Evolutionary conservation across 2,888 invertebrate species (phyloP), one percentile per base, ranked within the genome.

Genomic region (Yponomeuta sedellus): DNA sequence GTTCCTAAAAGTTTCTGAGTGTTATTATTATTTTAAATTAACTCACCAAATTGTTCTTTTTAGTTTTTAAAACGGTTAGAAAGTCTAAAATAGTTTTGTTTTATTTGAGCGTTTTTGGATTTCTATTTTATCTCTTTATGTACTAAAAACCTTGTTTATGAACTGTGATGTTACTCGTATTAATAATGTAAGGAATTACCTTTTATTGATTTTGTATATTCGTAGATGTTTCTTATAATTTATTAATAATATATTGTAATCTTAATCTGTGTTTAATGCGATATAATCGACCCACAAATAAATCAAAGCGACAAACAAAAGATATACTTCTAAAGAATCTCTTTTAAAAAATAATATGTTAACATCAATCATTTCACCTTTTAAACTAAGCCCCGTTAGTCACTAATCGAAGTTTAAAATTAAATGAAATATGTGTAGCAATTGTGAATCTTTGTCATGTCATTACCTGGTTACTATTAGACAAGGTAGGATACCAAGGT

Each of bases 111-210:
- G 44, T 52, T 52, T 52, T 25, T 78, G 82, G 82, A 83, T 83
- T 72, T 78, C 79, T 84, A 84, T 81, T 83, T 79, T 85, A 85
- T 83, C 80, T 81, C 79, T 82, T 78, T 79, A 77, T 74, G 12
- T 64, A 82, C 82, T 88, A 88, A 88, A 66, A 58, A 64, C 59
- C 86, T 88, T 91, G 80, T 90, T 90, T 90, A 90, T 90, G 88
- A 91, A 91, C 91, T 91, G 91, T 91, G 91, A 91, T 91, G 91
- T 90, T 87, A 89, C 88, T 91, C 79, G 89, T 91, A 91, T 91
- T 91, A 89, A 86, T 87, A 88, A 77, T 67, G 75, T 89, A 90
- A 89, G 88, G 71, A 79, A 84, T 85, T 89, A 57, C 44, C 44
- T 52, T 64, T 82, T 88, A 88, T 88, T 90, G 84, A 86, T 89